Evolutionary conservation across 2,797 vertebrate genomes (phyloP), one percentile per base, ranked within the genome.

Genomic region (Adrianichthys oophorus): DNA sequence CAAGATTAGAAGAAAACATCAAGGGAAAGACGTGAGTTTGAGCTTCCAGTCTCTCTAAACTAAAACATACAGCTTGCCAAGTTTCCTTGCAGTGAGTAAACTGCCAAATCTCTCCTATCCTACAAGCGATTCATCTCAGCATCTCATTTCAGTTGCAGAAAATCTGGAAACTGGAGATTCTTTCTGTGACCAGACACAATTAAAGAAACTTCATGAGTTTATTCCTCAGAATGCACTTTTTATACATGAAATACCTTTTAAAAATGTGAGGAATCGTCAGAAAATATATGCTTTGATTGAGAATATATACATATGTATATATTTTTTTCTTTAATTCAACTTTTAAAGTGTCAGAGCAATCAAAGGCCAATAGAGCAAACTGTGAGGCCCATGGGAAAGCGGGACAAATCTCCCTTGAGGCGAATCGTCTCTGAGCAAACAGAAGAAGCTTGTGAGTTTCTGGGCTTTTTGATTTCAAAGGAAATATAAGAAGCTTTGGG

Each of bases 111-210:
- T 76, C 79, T 84, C 72, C 59, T 77, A 75, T 83, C 79, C 69
- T 71, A 62, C 71, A 61, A 83, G 73, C 76, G 72, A 81, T 85
- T 78, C 72, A 79, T 80, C 79, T 70, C 62, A 76, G 76, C 56
- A 74, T 79, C 32, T 37, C 32, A 37, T 37, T 81, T 84, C 52
- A 78, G 26, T 66, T 52, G 63, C 48, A 46, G 65, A 68, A 78
- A 80, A 82, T 66, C 68, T 74, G 64, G 64, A 67, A 71, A 70
- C 67, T 58, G 62, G 64, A 76, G 72, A 52, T 69, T 76, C 76
- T 85, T 74, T 77, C 69, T 78, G 64, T 76, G 72, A 67, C 85
- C 85, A 90, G 78, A 87, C 83, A 85, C 68, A 80, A 84, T 84
- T 74, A 87, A 78, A 76, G 59, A 23, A 43, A 72, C 74, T 70